Evolutionary conservation across 2,797 vertebrate species (phyloP).

Genomic region (Jordanella pulchra): DNA sequence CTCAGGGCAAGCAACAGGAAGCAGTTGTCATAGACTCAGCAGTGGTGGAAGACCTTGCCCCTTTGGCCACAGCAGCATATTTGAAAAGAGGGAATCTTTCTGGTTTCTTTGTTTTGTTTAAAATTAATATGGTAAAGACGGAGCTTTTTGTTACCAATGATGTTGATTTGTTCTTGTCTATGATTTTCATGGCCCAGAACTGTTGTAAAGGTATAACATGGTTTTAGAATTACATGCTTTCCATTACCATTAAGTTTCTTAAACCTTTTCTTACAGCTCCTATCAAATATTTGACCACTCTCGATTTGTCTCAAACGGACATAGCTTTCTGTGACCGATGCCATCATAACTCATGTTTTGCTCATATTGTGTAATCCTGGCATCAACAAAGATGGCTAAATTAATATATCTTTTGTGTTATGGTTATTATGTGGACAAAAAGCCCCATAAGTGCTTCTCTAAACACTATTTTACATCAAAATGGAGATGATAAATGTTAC

Average conservation of each 20-base stretch:
- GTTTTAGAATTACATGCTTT: neutral
- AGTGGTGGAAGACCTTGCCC: conserved; percentile 83
- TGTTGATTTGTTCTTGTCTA: conserved; percentile 5
- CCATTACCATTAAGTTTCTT: neutral
- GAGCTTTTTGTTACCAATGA: neutral
- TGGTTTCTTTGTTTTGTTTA: neutral
- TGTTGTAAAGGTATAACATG: neutral
- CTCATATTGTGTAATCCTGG: neutral
- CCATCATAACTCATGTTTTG: neutral
- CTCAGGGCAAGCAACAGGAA: conserved; percentile 92
- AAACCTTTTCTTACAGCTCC: neutral
- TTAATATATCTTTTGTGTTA: neutral
- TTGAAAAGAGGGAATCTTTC: conserved; percentile 22
- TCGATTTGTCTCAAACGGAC: neutral
- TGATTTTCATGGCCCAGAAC: neutral
- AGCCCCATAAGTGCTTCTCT: neutral
- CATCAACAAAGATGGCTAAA: neutral
- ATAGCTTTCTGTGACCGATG: neutral
- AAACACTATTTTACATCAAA: neutral
- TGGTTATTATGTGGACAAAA: neutral
- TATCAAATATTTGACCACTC: neutral
- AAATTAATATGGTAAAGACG: neutral
- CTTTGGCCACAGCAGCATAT: conserved; percentile 84
- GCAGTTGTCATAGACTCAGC: conserved; percentile 90
- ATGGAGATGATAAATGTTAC: neutral